Evolutionary conservation across 2,888 invertebrate species (phyloP).

Genomic region (Microchrysa polita): DNA sequence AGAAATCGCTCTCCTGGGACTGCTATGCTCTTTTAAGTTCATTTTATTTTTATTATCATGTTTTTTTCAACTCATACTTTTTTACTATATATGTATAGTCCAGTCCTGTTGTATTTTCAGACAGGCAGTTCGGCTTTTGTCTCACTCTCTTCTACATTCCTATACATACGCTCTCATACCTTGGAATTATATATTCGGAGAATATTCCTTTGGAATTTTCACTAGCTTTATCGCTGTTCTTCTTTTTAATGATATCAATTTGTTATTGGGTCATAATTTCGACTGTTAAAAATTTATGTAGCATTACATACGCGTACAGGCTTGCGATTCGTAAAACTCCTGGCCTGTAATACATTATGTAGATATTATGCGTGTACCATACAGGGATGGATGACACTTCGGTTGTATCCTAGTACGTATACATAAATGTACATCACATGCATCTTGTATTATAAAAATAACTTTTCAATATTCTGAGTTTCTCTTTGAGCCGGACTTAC

Average conservation of each 20-base stretch:
- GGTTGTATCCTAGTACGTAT: not conserved
- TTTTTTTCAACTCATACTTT: not conserved
- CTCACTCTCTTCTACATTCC: not conserved
- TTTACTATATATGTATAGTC: not conserved
- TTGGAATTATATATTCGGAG: too few species aligned
- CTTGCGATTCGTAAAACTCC: too few species aligned
- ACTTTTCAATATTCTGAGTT: not conserved
- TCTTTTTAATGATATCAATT: conserved; percentile 4
- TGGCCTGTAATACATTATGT: too few species aligned
- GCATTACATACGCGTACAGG: not conserved
- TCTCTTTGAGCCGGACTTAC: not conserved
- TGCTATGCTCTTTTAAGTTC: not conserved
- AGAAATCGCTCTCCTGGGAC: not conserved
- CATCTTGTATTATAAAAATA: not conserved
- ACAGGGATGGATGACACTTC: not conserved
- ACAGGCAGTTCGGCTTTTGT: not conserved
- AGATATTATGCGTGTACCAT: too few species aligned
- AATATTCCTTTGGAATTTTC: too few species aligned
- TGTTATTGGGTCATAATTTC: not conserved
- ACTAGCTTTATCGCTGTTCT: not conserved
- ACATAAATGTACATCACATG: not conserved
- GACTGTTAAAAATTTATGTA: conserved; percentile 5
- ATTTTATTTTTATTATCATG: conserved; percentile 11
- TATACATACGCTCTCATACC: not conserved
- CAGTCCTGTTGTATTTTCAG: not conserved